Evolutionary conservation across 2,797 vertebrate genomes (phyloP).

Genomic region (Fratercula arctica): DNA sequence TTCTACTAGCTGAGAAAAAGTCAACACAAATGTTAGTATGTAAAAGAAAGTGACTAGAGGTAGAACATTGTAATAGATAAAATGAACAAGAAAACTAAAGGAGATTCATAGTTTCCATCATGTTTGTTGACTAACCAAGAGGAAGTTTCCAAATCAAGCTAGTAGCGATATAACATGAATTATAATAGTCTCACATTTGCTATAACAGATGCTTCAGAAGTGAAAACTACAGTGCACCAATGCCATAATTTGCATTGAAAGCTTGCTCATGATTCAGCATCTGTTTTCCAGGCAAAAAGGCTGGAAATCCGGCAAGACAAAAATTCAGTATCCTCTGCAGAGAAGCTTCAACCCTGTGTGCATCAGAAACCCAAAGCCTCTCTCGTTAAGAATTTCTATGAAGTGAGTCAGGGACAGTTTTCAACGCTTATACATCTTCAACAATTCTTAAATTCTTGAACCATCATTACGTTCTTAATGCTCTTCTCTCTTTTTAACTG

Average conservation of each 20-base stretch:
- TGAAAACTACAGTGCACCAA: neutral
- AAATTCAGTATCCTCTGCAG: neutral
- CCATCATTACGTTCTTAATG: neutral
- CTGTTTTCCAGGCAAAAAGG: neutral
- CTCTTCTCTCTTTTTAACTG: neutral
- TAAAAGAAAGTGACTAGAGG: neutral
- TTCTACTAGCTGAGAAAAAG: neutral
- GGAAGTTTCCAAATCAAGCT: neutral
- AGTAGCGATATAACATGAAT: neutral
- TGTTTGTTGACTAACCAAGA: neutral
- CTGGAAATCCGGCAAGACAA: neutral
- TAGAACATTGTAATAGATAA: neutral
- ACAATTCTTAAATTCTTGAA: neutral
- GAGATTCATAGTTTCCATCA: neutral
- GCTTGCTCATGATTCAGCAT: rapidly evolving
- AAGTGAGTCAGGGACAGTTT: neutral
- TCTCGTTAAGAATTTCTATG: neutral
- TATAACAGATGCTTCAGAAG: neutral
- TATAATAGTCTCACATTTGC: neutral
- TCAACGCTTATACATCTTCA: neutral
- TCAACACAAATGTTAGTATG: neutral
- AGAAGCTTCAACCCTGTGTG: neutral
- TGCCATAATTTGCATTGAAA: neutral
- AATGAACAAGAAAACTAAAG: neutral
- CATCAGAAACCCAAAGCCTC: neutral